Conservation (phyloP, 92 coral and sea anemone species). For the Epizoanthus scotinus region DNA sequence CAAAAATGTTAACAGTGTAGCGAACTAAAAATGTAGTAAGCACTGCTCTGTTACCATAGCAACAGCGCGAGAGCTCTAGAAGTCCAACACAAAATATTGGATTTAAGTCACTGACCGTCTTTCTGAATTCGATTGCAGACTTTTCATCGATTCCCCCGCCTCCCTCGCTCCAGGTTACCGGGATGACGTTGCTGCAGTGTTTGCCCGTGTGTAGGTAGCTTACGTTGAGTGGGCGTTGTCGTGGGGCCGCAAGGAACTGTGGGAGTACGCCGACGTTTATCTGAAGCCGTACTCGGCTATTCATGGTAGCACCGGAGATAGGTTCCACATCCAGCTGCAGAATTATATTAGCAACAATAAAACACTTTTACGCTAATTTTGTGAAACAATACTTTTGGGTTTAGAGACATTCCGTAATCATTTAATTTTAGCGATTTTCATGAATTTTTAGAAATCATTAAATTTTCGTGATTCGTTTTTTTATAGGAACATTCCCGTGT, state of each 20-base stretch:
- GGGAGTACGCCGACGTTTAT: slow-evolving; percentile 64
- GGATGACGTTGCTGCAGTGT: slow-evolving; percentile 58
- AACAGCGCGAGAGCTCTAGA: neutral
- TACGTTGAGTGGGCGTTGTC: slow-evolving; percentile 57
- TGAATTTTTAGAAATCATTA: too few species aligned
- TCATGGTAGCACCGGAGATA: slow-evolving; percentile 70
- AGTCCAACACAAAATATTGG: too few species aligned
- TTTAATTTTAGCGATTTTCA: too few species aligned
- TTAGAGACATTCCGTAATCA: too few species aligned
- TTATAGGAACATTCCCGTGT: too few species aligned
- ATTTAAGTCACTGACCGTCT: slow-evolving; percentile 42
- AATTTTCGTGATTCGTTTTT: too few species aligned
- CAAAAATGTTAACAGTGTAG: too few species aligned
- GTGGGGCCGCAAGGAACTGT: slow-evolving; percentile 42
- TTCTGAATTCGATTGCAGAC: slow-evolving; percentile 32
- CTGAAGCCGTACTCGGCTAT: slow-evolving; percentile 71
- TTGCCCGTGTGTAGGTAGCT: slow-evolving; percentile 34
- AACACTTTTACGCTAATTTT: too few species aligned
- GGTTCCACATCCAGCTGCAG: slow-evolving; percentile 86
- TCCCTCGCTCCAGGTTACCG: slow-evolving; percentile 77
- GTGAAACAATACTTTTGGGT: too few species aligned
- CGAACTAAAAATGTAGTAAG: too few species aligned
- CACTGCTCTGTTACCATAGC: neutral
- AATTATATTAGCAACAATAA: neutral
- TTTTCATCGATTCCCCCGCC: slow-evolving; percentile 61